Evolutionary conservation across 2,113 vertebrate species (phyloP), one percentile per base, ranked within the genome.

Genomic region (Melanerpes formicivorus): DNA sequence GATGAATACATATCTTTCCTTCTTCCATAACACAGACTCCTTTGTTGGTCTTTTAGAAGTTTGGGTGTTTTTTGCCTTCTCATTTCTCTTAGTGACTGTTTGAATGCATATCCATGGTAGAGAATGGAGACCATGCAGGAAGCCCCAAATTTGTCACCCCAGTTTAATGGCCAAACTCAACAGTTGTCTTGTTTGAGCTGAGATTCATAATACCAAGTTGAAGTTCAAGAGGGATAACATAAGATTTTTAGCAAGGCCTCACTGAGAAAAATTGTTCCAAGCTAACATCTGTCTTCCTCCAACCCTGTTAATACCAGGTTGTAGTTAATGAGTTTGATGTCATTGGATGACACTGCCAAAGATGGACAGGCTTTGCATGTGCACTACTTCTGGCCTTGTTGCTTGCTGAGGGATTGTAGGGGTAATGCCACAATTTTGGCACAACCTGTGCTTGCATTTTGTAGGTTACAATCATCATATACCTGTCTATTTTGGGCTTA

Each of bases 401-500:
- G 40, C 54, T 14, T 64, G 25, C 34, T 87, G 72, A 64, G 66
- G 59, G 48, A 17, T 8, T 26, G 5, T 27, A 15, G 13, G 18
- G 11, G 1, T 4, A 40, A 44, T 40, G 18, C 64, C 48, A 66
- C 17, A 88, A 6, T 81, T 76, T 70, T 85, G 58, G 18, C 56
- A 27, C 91, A 70, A 96, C 69, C 65, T 92, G 46, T 90, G 75
- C 80, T 84, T 95, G 34, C 16, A 4, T 93, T 73, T 42, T 96
- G 23, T 84, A 99, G 99, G 98, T 98, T 87, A 99, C 99, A 80
- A 99, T 99, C 96, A 99, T 99, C 88, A 98, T 99, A 88, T 99
- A 99, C 95, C 97, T 99, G 87, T 99, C 99, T 60, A 99, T 99
- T 96, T 93, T 99, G 98, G 99, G 99, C 59, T 97, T 99, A 11